Evolutionary conservation across 2,113 vertebrate species (phyloP), one percentile per base, ranked within the genome.

Genomic region (Percina caprodes): DNA sequence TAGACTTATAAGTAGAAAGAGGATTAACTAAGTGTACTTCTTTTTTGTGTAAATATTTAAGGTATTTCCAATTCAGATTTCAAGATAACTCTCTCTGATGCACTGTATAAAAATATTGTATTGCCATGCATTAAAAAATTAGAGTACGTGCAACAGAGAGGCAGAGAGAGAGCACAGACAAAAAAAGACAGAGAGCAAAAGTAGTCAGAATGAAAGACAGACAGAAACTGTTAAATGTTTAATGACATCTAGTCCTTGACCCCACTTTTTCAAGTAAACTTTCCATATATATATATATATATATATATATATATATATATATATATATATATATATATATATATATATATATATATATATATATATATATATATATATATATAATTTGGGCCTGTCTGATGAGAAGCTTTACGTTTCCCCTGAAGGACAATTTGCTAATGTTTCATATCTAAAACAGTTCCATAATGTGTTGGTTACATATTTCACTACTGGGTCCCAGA

Each of bases 181-280:
- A 45, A 39, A 72, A 81, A 82, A 61, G 21, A 67, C 14, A 70
- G 24, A 62, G 54, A 67, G 45, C 62, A 67, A 77, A 2, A 23
- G 56, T 56, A 42, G 69, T 86, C 74, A 71, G 52, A 77, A 30
- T 33, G 9, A 39, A 51, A 52, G 65, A 58, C 59, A 26, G 35
- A 46, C n/a, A 52, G 65, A 68, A 45, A 39, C 62, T 54, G 58
- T 62, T 75, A 26, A 75, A 87, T 80, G 23, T 72, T 49, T 77
- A 70, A 80, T 67, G 73, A 63, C n/a, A 4, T 39, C 66, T 68
- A 18, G 33, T 35, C 73, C 65, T 69, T 14, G 21, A 24, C 51
- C 12, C 4, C 3, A 9, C 45, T 59, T 66, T 71, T 30, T 81
- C 19, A 70, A 77, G 30, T 54, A 2, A 65, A 33, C 13, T 60